phyloP scores from a whole-genome alignment of 1,140 invertebrate genomes.

The Tetragnatha versicolor region DNA sequence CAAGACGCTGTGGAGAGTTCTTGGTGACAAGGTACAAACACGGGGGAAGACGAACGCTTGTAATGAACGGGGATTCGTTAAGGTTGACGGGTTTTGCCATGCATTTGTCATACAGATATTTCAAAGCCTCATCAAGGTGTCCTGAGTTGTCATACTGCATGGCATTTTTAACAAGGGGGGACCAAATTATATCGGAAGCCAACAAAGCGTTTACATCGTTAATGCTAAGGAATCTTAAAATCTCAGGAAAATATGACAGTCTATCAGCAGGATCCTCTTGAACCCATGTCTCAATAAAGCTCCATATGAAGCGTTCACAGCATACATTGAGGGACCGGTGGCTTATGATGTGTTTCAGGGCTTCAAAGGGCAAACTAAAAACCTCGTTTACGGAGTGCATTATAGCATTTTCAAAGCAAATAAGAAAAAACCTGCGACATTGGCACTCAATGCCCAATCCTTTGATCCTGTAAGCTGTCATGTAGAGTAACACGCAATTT shows the following conservation, averaged over 20 bases:
- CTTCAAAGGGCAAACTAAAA: neutral
- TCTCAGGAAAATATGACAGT: neutral
- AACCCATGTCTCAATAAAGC: neutral
- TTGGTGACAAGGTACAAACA: neutral
- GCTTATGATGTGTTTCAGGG: neutral
- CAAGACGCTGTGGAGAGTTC: neutral
- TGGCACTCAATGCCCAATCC: neutral
- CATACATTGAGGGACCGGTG: neutral
- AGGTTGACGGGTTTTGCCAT: no score
- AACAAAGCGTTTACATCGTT: neutral
- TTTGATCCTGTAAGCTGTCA: slow-evolving; percentile 1
- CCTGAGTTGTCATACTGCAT: neutral
- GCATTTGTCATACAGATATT: neutral
- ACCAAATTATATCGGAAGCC: neutral
- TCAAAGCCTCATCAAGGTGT: neutral
- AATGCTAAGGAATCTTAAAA: neutral
- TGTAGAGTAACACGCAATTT: neutral
- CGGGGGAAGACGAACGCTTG: neutral
- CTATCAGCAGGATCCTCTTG: neutral
- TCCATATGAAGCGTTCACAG: neutral
- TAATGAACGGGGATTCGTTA: no score
- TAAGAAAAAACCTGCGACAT: neutral
- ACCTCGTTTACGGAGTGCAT: neutral
- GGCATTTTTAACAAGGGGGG: neutral
- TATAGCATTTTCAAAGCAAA: neutral